Evolutionary conservation across 2,888 invertebrate genomes (phyloP), one percentile per base, ranked within the genome.

Genomic region (Saturnia pavonia): DNA sequence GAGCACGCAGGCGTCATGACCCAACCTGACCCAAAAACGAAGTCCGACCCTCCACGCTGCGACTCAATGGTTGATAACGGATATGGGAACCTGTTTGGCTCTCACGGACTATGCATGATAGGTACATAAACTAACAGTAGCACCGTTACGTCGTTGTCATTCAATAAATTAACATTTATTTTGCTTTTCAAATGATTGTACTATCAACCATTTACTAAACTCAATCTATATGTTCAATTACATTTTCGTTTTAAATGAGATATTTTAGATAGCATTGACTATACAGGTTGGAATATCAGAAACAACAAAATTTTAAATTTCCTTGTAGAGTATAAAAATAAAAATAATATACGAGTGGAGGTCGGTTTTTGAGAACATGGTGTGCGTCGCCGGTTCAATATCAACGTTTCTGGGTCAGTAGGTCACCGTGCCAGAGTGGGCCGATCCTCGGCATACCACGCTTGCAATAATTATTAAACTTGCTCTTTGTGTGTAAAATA

Each of bases 331-430:
- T 70, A 14, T 74, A 77, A 78, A 81, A 80, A 77, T 75, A 83
- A 86, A 86, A 85, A 86, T 84, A 88, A 91, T 90, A 88, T 84
- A 86, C 82, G 85, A 90, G 88, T 90, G 84, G 92, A 91, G 92
- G 92, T 90, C 88, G 90, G 80, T 85, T 90, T 91, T 89, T 86
- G 90, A 88, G 90, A 88, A 87, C 88, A 89, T 88, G 88, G 85
- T 87, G 88, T 88, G 89, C 87, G 88, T 83, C 82, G 87, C 82
- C 85, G 92, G 93, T 93, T 93, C 93, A 93, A 93, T 93, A 94
- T 92, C 92, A 92, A 87, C 86, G 83, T 86, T 91, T 91, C 91
- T 94, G 88, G 93, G 94, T 92, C 88, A 94, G 93, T 94, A 91
- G 92, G 93, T 88, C 93, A 93, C 85, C 85, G 83, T 89, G 93